These are phyloP conservation scores for Bolborhynchus lineola DNA, from an alignment of 2,113 vertebrate species.

Conservation along the genomic window DNA sequence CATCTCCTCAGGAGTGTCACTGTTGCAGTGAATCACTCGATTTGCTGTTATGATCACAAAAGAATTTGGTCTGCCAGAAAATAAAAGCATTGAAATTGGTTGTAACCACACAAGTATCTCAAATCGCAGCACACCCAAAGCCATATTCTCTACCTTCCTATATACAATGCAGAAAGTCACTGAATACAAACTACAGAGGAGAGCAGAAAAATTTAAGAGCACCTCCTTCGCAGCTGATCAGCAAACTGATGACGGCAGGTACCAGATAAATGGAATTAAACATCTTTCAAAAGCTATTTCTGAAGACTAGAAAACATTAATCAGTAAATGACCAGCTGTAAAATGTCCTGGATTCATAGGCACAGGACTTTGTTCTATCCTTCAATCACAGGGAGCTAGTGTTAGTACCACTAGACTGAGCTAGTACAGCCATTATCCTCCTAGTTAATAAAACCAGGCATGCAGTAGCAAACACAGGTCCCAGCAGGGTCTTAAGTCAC, in stretches of 20 bases:
- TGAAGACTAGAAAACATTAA: not conserved
- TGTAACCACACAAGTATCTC: not conserved
- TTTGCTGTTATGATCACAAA: conserved; percentile 95
- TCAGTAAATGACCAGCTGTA: not conserved
- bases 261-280: not conserved
- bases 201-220: not conserved
- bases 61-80: conserved; percentile 83
- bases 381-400: not conserved
- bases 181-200: not conserved
- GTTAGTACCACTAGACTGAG: not conserved
- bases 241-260: not conserved
- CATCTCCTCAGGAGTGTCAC: conserved; percentile 91
- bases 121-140: not conserved
- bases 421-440: not conserved
- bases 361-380: not conserved
- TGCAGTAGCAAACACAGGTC: not conserved
- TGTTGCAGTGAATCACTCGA: conserved; percentile 92
- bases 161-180: not conserved
- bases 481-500: not conserved
- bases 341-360: not conserved
- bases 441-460: not conserved
- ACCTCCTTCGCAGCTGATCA: not conserved
- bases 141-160: not conserved
- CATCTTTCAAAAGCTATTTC: not conserved
- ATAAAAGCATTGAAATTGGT: not conserved